These are phyloP conservation scores for Brenthis hecate DNA, from an alignment of 2,888 invertebrate species.

Conservation along the genomic window DNA sequence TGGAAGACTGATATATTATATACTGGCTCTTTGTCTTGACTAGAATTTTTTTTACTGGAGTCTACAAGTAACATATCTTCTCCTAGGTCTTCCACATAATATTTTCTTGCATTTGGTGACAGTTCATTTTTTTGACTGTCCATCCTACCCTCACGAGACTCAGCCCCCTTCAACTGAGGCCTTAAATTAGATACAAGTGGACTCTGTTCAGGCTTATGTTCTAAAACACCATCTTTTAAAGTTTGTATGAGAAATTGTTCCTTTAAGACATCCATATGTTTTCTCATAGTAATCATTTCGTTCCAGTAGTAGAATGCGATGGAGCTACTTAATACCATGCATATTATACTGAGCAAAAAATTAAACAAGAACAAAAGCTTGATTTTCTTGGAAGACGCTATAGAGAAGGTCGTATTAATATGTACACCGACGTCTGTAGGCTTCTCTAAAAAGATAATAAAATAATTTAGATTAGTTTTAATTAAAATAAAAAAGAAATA, in stretches of 20 bases:
- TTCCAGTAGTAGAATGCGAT: constrained; percentile 75
- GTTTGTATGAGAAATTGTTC: constrained; percentile 64
- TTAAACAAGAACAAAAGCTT: constrained; percentile 71
- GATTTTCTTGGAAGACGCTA: constrained; percentile 79
- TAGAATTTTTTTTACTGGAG: constrained; percentile 63
- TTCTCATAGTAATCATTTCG: constrained; percentile 67
- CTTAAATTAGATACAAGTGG: constrained; percentile 53
- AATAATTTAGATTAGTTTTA: constrained; percentile 26
- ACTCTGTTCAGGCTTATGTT: constrained; percentile 56
- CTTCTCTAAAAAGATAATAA: constrained; percentile 64
- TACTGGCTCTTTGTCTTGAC: constrained; percentile 51
- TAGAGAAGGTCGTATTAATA: constrained; percentile 74
- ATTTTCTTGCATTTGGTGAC: constrained; percentile 54
- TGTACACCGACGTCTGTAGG: constrained; percentile 74
- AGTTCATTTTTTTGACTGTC: constrained; percentile 46
- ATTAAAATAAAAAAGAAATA: neutral
- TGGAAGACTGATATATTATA: constrained; percentile 55
- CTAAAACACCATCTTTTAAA: constrained; percentile 47
- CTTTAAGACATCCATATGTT: constrained; percentile 64
- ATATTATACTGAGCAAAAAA: constrained; percentile 69
- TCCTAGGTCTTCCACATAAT: constrained; percentile 68
- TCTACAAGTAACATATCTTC: constrained; percentile 71
- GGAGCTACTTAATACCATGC: constrained; percentile 67
- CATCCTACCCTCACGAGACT: constrained; percentile 56
- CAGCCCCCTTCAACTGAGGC: constrained; percentile 47